Base-by-base conservation (phyloP, 2,888 invertebrate genomes). In the Limnephilus auricula region DNA sequence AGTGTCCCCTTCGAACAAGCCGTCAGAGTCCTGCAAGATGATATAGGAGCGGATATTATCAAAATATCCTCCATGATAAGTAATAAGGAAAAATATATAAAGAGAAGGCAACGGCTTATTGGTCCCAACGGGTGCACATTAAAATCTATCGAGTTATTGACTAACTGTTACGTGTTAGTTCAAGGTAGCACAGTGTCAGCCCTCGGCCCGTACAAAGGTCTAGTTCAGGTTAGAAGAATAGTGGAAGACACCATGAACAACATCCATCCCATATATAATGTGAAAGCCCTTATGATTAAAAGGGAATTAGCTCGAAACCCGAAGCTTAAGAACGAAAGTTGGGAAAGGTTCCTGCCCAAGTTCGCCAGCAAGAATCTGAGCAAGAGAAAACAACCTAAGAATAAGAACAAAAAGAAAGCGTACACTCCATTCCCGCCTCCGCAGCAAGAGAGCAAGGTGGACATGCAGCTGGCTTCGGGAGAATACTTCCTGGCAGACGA, bases 381-480 rank as follows among this genome's bases (percentile, higher is more conserved):
- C 93, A 98, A 98, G 94, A 96, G 98, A 30, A 99, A 99, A 94
- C 97, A 98, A 94, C 98, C 98, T 3, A 98, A 98, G 94, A 97
- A 97, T 93, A 99, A 98, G 95, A 97, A 97, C 93, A 96, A 96
- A n/a, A 99, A 99, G 96, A 98, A 98, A 94, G 97, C 97, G 15
- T 99, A 99, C 94, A 99, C 99, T 92, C 99, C 99, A 34, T 99
- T 99, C 97, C 99, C 99, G 91, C 99, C 99, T 3, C 97, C 98
- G 5, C 99, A 98, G 94, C 96, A 97, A 25, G 98, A 99, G 94
- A 99, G 99, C 95, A 99, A 99, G 95, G 95, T 99, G 94, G 99
- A 99, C 95, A 98, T 98, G 94, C 97, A 99, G 95, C 95, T 99
- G 94, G 99, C 98, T n/a, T 97, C 98, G 83, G 99, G 99, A 91